Evolutionary conservation across 2,888 invertebrate genomes (phyloP).

Genomic region (Homarus gammarus): DNA sequence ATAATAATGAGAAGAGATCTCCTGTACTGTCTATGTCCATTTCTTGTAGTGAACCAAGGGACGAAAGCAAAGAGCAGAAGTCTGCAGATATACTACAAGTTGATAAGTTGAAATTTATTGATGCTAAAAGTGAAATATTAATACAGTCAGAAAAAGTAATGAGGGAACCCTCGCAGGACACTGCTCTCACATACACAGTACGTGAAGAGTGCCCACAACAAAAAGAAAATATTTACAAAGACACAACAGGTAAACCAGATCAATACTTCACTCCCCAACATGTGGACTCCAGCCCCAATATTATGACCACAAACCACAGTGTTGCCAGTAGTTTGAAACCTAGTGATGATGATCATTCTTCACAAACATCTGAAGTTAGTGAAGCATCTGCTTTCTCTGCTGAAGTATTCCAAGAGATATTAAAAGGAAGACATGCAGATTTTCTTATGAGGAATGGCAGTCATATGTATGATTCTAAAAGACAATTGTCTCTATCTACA

Average conservation of each 20-base stretch:
- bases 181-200: constrained; percentile 31
- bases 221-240: background rate
- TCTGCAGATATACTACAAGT: constrained; percentile 26
- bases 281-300: background rate
- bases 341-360: background rate
- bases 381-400: constrained; percentile 34
- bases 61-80: background rate
- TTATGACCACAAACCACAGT: background rate
- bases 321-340: background rate
- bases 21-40: background rate
- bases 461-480: background rate
- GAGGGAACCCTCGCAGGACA: constrained; percentile 38
- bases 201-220: background rate
- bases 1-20: background rate
- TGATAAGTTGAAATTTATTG: constrained; percentile 9
- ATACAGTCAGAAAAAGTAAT: background rate
- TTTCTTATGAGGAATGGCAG: constrained; percentile 43
- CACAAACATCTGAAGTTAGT: constrained; percentile 21
- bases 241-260: background rate
- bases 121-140: background rate
- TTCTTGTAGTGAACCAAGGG: constrained; percentile 37
- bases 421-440: constrained; percentile 44
- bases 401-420: constrained; percentile 47
- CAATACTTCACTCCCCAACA: background rate
- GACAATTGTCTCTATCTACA: background rate